Conservation (phyloP, 2,797 vertebrate species). For the Leptodactylus fallax region DNA sequence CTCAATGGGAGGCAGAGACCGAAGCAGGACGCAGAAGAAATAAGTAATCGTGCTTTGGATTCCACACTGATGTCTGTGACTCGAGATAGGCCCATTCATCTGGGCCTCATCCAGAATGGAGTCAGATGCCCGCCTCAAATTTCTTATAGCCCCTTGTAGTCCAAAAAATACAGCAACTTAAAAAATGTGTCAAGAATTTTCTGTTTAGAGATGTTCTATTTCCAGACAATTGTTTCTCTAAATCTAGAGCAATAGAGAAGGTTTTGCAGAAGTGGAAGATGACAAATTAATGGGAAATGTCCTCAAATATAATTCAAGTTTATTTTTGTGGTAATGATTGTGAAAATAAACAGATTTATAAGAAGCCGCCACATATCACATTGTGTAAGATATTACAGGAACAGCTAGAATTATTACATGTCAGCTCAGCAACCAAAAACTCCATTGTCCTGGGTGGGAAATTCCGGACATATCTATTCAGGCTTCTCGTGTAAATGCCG, state of each 20-base stretch:
- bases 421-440: neutral
- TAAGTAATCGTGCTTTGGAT: no score
- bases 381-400: constrained; percentile 25
- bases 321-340: constrained; percentile 17
- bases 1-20: no score
- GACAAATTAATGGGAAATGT: neutral
- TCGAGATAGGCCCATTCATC: no score
- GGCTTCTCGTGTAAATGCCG: neutral
- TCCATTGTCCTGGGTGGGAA: neutral
- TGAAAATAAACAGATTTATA: neutral
- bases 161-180: neutral
- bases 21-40: no score
- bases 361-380: neutral
- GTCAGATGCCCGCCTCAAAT: no score
- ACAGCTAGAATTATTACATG: neutral
- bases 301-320: neutral
- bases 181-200: neutral
- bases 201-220: neutral
- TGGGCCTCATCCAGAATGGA: no score
- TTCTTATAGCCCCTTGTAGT: neutral
- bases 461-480: neutral
- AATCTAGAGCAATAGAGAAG: neutral
- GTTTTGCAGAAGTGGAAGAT: constrained; percentile 4
- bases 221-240: neutral
- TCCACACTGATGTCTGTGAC: no score